Evolutionary conservation across 2,888 invertebrate species (phyloP).

Genomic region (Dugesia japonica): DNA sequence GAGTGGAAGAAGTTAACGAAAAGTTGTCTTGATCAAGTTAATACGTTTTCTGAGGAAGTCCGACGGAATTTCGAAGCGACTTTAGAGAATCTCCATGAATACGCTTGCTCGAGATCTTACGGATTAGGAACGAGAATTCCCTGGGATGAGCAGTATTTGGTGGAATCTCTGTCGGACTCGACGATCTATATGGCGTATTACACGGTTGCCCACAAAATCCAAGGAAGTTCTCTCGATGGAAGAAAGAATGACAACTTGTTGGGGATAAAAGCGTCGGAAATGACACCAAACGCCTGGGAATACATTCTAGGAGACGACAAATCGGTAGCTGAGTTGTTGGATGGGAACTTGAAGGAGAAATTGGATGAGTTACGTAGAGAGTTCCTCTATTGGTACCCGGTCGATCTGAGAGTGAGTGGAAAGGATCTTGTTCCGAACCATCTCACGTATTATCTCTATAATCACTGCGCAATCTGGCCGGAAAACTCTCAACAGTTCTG

Average conservation of each 20-base stretch:
- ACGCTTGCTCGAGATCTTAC: constrained; percentile 91
- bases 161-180: constrained; percentile 94
- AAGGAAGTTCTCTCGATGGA: constrained; percentile 62
- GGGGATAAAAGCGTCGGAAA: constrained; percentile 54
- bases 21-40: constrained; percentile 59
- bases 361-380: constrained; percentile 66
- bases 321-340: neutral
- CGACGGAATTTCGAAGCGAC: constrained; percentile 71
- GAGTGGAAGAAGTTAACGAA: constrained; percentile 66
- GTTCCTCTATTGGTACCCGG: constrained; percentile 65
- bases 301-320: constrained; percentile 60
- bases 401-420: constrained; percentile 75
- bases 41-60: constrained; percentile 79
- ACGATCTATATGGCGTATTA: constrained; percentile 97
- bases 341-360: constrained; percentile 48
- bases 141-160: constrained; percentile 90
- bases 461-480: constrained; percentile 88
- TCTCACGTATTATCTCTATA: constrained; percentile 81
- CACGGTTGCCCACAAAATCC: constrained; percentile 77
- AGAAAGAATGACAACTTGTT: constrained; percentile 44
- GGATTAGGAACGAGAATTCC: constrained; percentile 71
- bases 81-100: constrained; percentile 86
- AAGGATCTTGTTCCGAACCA: constrained; percentile 96
- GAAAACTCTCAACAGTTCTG: constrained; percentile 54
- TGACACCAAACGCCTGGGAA: constrained; percentile 88